These are phyloP conservation scores for Cyanoderma ruficeps DNA, from an alignment of 2,113 vertebrate genomes.

Conservation along the genomic window DNA sequence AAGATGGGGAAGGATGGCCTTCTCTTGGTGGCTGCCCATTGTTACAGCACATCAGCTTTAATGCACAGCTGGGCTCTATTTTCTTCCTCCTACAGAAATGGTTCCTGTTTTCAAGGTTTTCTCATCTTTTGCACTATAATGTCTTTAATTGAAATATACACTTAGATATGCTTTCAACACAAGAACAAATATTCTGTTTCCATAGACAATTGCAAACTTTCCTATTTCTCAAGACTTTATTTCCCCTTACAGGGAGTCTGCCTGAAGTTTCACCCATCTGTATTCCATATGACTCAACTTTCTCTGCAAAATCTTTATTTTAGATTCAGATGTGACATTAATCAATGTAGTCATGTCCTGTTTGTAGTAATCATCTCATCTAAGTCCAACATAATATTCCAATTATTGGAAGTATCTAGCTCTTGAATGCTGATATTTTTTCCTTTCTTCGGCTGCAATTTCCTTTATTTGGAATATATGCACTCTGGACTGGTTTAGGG, in stretches of 20 bases:
- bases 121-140: not conserved
- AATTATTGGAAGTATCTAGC: not conserved
- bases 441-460: not conserved
- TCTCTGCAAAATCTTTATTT: slow-evolving; percentile 16
- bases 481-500: not conserved
- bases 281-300: not conserved
- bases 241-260: not conserved
- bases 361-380: not conserved
- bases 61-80: not conserved
- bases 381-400: slow-evolving; percentile 4
- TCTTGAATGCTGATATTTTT: slow-evolving; percentile 7
- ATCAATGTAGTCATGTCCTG: not conserved
- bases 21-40: not conserved
- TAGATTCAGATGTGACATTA: slow-evolving; percentile 2
- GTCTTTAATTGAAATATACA: not conserved
- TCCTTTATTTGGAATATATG: not conserved
- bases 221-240: not conserved
- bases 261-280: not conserved
- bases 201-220: not conserved
- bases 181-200: not conserved
- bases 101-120: not conserved
- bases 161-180: not conserved
- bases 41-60: not conserved
- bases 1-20: not conserved
- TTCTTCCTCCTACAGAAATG: not conserved